These are phyloP conservation scores for Laspeyria flexula DNA, from an alignment of 2,888 invertebrate species.

Conservation along the genomic window DNA sequence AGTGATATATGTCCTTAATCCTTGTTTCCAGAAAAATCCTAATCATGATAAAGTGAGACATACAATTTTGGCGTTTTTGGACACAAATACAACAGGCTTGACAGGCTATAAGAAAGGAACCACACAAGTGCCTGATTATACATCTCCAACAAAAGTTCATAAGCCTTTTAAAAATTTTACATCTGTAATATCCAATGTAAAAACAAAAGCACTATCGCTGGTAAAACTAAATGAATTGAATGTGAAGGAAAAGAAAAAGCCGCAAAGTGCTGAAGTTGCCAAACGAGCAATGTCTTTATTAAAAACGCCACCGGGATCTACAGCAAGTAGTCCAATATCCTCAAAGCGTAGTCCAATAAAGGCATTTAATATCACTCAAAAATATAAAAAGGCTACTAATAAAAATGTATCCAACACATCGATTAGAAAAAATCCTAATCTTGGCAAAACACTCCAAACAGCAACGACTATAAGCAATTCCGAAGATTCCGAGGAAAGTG, in stretches of 20 bases:
- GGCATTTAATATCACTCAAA: constrained; percentile 17
- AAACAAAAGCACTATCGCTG: constrained; percentile 81
- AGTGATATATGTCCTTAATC: neutral
- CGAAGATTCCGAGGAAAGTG: constrained; percentile 54
- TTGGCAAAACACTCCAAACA: constrained; percentile 22
- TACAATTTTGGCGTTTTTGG: constrained; percentile 76
- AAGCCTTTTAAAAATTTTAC: constrained; percentile 68
- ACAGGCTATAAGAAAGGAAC: constrained; percentile 48
- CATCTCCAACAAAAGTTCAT: constrained; percentile 61
- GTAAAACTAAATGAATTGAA: constrained; percentile 72
- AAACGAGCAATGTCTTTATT: constrained; percentile 65
- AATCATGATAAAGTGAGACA: constrained; percentile 77
- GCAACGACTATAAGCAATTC: constrained; percentile 35
- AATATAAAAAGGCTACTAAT: constrained; percentile 8
- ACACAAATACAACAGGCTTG: constrained; percentile 60
- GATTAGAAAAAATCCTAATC: constrained; percentile 9
- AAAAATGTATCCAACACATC: constrained; percentile 1
- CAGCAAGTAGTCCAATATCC: constrained; percentile 55
- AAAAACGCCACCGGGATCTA: constrained; percentile 70
- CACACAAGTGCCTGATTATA: constrained; percentile 54
- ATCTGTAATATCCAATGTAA: constrained; percentile 82
- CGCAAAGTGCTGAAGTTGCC: constrained; percentile 55
- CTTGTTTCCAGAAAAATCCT: constrained; percentile 77
- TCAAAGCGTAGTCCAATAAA: constrained; percentile 37
- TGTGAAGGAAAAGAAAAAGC: constrained; percentile 52